These are phyloP conservation scores for Mirounga angustirostris DNA, from an alignment of 2,113 vertebrate species.

Conservation along the genomic window DNA sequence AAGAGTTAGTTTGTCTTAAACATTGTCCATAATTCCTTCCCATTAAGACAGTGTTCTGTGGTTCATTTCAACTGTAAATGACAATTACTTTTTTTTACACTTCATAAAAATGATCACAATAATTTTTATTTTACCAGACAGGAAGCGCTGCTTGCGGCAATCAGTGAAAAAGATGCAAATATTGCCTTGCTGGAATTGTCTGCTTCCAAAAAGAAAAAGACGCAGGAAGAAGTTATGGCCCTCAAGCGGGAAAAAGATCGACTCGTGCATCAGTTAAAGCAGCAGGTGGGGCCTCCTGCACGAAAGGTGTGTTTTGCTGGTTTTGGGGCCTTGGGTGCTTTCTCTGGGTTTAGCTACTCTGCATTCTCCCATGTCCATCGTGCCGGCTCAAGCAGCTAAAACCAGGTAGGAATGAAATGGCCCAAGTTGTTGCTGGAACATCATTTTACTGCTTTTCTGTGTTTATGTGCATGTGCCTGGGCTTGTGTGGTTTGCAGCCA, in stretches of 20 bases:
- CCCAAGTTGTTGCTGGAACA: not conserved
- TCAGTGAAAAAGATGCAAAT: conserved; percentile 99
- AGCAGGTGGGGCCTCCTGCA: conserved; percentile 92
- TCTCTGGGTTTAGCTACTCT: conserved; percentile 70
- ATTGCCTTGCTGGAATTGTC: conserved; percentile 98
- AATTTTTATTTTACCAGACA: conserved; percentile 91
- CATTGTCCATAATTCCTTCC: not conserved
- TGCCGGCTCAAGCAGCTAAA: conserved; percentile 27
- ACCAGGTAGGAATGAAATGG: conserved; percentile 72
- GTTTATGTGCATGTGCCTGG: conserved; percentile 68
- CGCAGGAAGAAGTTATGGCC: conserved; percentile 97
- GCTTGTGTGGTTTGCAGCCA: conserved; percentile 48
- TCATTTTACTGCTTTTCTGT: conserved; percentile 56
- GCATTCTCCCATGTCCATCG: conserved; percentile 70
- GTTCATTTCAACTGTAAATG: not conserved
- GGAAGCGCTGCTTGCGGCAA: conserved; percentile 98
- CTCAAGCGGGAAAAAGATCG: conserved; percentile 98
- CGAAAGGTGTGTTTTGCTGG: conserved; percentile 65
- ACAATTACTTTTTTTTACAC: not conserved
- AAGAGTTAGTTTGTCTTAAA: not conserved
- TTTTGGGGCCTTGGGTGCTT: conserved; percentile 63
- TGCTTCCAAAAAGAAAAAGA: conserved; percentile 99
- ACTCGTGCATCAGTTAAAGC: conserved; percentile 98
- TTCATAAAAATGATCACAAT: conserved; percentile 65
- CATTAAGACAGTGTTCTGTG: not conserved